These are phyloP conservation scores for Tubulanus polymorphus DNA, from an alignment of 2,888 invertebrate genomes.

Conservation along the genomic window DNA sequence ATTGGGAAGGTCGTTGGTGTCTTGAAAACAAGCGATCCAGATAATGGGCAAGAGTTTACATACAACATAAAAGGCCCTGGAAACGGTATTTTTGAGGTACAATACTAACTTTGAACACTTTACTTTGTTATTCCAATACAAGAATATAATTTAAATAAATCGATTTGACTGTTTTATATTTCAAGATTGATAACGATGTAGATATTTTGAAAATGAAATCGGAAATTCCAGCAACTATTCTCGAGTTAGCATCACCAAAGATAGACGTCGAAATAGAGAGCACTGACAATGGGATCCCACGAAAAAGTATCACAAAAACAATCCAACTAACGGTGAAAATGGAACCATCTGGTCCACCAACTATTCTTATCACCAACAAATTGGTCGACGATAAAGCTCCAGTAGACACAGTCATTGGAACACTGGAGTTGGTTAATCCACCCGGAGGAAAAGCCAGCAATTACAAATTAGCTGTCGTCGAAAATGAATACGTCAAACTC, in stretches of 20 bases:
- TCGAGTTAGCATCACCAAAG: slow-evolving; percentile 20
- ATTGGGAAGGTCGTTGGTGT: slow-evolving; percentile 21
- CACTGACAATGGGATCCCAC: slow-evolving; percentile 26
- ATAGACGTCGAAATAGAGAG: slow-evolving; percentile 22
- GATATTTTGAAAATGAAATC: slow-evolving; percentile 17
- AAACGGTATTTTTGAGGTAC: slow-evolving; percentile 27
- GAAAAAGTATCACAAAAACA: slow-evolving; percentile 17
- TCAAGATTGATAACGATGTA: slow-evolving; percentile 19
- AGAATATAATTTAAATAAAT: no score
- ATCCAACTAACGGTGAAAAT: slow-evolving; percentile 25
- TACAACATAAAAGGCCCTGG: slow-evolving; percentile 23
- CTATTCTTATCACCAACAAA: slow-evolving; percentile 19
- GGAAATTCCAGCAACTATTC: slow-evolving; percentile 17
- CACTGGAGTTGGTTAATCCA: slow-evolving; percentile 19
- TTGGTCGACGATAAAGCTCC: slow-evolving; percentile 18
- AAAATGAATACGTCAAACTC: slow-evolving; percentile 21
- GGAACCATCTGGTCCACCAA: slow-evolving; percentile 20
- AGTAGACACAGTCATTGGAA: slow-evolving; percentile 21
- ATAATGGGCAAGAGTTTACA: slow-evolving; percentile 22
- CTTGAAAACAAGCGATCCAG: slow-evolving; percentile 24
- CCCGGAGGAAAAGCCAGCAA: slow-evolving; percentile 16
- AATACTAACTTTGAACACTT: no score
- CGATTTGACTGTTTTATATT: no score
- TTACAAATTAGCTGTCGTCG: slow-evolving; percentile 22
- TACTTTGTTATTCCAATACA: no score